These are phyloP conservation scores for Drosophila atroscutellata DNA, from an alignment of 2,888 invertebrate species.

Conservation along the genomic window DNA sequence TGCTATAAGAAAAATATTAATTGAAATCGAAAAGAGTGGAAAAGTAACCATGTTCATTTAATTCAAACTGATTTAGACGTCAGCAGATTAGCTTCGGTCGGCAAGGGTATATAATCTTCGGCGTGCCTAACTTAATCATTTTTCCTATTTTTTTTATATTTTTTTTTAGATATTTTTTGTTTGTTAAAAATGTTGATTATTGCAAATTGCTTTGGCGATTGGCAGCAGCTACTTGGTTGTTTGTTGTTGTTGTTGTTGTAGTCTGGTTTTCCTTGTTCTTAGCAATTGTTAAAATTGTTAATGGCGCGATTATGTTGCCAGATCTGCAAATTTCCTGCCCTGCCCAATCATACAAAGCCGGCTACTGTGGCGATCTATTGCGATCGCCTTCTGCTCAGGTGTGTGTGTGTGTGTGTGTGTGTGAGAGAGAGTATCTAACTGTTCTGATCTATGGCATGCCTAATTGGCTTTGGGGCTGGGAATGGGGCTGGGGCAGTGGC, in stretches of 20 bases:
- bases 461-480: constrained; percentile 65
- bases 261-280: constrained; percentile 63
- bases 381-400: constrained; percentile 11
- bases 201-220: constrained; percentile 81
- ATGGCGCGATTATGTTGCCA: constrained; percentile 75
- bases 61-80: background rate
- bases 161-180: constrained; percentile 27
- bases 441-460: constrained; percentile 72
- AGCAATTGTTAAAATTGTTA: constrained; percentile 76
- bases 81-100: background rate
- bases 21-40: background rate
- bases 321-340: constrained; percentile 28
- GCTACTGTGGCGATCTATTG: constrained; percentile 45
- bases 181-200: constrained; percentile 78
- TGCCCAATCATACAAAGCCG: constrained; percentile 2
- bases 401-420: constrained; percentile 28
- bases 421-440: constrained; percentile 40
- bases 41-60: background rate
- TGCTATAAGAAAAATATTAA: background rate
- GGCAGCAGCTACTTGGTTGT: constrained; percentile 79
- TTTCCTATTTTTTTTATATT: constrained; percentile 18
- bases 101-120: background rate
- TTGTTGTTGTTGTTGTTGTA: constrained; percentile 62
- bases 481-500: constrained; percentile 4
- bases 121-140: background rate